Base-by-base conservation (phyloP, 2,797 vertebrate genomes). In the Sebastes kiyomatsui region DNA sequence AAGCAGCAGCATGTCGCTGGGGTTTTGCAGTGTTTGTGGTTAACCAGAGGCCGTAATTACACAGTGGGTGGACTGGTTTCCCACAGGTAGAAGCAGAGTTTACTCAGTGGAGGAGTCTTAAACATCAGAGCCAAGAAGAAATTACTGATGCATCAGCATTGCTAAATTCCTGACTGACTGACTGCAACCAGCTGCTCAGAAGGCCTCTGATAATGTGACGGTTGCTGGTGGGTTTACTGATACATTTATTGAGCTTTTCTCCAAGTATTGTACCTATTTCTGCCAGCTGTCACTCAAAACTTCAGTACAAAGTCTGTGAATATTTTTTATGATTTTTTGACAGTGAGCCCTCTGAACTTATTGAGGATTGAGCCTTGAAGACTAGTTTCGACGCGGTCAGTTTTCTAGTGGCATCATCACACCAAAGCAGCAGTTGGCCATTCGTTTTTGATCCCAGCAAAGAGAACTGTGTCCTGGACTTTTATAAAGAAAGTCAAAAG, bases 11-110 rank as follows among this genome's bases (percentile, higher is more conserved):
- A 30, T 59, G 46, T 67, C 1, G 10, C 49, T 72, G 68, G 46
- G 67, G 30, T 52, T 72, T n/a, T 83, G 32, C 64, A 61, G 18
- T n/a, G 35, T 84, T 64, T 83, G 75, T 82, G 87, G 92, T 87
- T 67, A 90, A 83, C 82, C 89, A 73, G 46, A 61, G 27, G 22
- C 74, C 58, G 8, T 83, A 84, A 90, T 89, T 72, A 71, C 60
- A 79, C 6, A 59, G 56, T 23, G 64, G 42, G 35, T 61, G 32
- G 10, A 61, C 16, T 38, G 64, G 72, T 87, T 90, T 88, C 80
- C 78, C 87, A 73, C 83, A 87, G 83, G 83, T 81, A 81, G 62
- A 52, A 49, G 33, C 66, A 25, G 32, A 72, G 71, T 83, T 84
- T 54, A 79, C 38, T 79, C 60, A 75, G 67, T 20, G 4, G 60